phyloP scores from a whole-genome alignment of 2,113 vertebrate genomes.

The Chiloscyllium plagiosum region DNA sequence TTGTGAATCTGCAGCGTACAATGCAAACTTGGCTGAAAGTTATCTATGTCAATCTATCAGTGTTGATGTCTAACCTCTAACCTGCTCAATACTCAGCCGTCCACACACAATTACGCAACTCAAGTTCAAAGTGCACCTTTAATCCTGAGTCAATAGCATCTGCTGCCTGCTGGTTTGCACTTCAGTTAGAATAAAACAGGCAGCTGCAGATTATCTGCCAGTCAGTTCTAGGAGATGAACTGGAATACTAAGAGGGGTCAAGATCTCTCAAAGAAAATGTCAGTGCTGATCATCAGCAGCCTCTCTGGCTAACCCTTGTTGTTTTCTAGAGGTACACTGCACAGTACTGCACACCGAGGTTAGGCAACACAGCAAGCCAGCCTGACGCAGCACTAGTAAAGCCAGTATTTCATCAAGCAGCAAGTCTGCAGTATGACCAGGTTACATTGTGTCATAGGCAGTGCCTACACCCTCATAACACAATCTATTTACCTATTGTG shows the following conservation, averaged over 20 bases:
- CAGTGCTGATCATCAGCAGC: background rate
- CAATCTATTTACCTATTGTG: no score
- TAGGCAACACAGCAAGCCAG: background rate
- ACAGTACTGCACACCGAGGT: background rate
- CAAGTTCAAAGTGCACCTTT: background rate
- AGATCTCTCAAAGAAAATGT: background rate
- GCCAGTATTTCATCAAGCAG: background rate
- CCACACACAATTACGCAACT: background rate
- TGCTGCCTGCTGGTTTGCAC: background rate
- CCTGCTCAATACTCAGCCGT: background rate
- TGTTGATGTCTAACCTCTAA: background rate
- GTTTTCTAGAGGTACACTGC: background rate
- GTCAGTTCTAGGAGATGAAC: background rate
- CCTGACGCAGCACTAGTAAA: background rate
- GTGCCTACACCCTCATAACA: background rate
- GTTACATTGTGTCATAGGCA: background rate
- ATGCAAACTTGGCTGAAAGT: background rate
- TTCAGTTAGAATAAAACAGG: background rate
- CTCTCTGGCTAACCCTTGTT: background rate
- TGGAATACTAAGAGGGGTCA: background rate
- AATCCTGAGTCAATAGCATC: background rate
- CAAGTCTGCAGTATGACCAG: background rate
- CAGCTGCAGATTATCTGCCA: background rate
- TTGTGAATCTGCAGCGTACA: background rate
- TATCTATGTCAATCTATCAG: background rate